Evolutionary conservation across 2,888 invertebrate species (phyloP).

Genomic region (Drosophila mercatorum): DNA sequence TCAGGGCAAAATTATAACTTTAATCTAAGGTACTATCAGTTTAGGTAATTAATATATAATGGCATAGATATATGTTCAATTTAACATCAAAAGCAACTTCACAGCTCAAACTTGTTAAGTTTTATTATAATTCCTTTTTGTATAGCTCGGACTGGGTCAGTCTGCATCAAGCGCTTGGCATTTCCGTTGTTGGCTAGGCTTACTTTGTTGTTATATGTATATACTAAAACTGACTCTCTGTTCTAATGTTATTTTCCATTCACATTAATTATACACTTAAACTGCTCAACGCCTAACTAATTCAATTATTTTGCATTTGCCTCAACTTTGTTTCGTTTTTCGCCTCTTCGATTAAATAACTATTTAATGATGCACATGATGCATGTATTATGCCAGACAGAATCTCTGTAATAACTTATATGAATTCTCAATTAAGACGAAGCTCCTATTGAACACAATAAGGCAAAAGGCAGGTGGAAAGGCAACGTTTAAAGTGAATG

Average conservation of each 20-base stretch:
- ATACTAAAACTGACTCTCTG: neutral
- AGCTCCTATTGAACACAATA: neutral
- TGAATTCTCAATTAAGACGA: neutral
- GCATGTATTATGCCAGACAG: neutral
- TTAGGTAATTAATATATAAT: too few relatives aligned
- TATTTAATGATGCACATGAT: neutral
- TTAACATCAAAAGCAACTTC: too few relatives aligned
- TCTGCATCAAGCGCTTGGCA: neutral
- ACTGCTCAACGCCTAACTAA: neutral
- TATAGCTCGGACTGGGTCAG: neutral
- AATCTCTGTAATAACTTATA: neutral
- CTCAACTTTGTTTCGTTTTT: neutral
- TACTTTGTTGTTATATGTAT: neutral
- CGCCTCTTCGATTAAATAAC: neutral
- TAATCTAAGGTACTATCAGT: neutral
- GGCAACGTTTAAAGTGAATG: slow-evolving; percentile 16
- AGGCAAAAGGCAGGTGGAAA: neutral
- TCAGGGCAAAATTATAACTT: too few relatives aligned
- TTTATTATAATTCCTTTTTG: neutral
- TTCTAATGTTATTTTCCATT: neutral
- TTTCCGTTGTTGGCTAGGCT: neutral
- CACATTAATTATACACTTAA: neutral
- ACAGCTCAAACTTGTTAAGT: neutral
- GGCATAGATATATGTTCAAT: neutral
- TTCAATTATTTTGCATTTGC: neutral